Evolutionary conservation across 2,113 vertebrate genomes (phyloP).

Genomic region (Panthera uncia): DNA sequence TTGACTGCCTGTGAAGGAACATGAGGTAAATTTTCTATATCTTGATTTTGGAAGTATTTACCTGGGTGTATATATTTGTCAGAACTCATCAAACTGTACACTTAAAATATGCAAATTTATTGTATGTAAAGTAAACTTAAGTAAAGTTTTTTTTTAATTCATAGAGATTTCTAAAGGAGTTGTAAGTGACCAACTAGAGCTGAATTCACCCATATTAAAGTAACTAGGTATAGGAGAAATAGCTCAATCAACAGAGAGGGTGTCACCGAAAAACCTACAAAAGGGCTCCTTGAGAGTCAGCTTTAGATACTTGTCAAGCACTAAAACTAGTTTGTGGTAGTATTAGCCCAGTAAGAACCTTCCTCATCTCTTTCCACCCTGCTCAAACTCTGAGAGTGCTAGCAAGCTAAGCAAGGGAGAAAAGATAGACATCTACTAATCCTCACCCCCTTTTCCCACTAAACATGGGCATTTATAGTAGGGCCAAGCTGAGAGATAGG

Average conservation of each 20-base stretch:
- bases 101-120: background rate
- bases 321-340: slow-evolving; percentile 16
- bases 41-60: slow-evolving; percentile 28
- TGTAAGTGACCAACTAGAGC: background rate
- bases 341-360: background rate
- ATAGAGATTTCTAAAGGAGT: slow-evolving; percentile 27
- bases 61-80: background rate
- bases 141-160: slow-evolving; percentile 20
- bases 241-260: background rate
- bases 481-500: background rate
- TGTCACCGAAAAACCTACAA: background rate
- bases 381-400: background rate
- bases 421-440: background rate
- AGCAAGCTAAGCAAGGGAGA: background rate
- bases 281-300: background rate
- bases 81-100: background rate
- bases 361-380: background rate
- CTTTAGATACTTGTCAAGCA: background rate
- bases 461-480: background rate
- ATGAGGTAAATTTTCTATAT: background rate
- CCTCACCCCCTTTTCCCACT: background rate
- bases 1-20: background rate
- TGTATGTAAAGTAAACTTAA: background rate
- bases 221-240: background rate
- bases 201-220: background rate